Conservation (phyloP, 2,113 vertebrate genomes). For the Chrysochloris asiatica region DNA sequence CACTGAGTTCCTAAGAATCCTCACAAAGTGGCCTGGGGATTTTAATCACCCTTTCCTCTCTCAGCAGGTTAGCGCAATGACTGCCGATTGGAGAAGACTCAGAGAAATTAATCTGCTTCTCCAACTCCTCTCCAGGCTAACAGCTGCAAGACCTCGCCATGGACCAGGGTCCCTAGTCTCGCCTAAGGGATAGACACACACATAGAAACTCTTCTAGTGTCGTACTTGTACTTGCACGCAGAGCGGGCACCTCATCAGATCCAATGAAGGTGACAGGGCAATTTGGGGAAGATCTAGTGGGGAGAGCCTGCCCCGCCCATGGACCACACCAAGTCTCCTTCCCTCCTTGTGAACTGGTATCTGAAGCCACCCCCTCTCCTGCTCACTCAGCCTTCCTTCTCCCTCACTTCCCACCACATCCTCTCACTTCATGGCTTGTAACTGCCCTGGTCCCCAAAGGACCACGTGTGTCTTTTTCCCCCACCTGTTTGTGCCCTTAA, state of each 20-base stretch:
- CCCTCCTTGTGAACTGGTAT: background rate
- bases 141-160: background rate
- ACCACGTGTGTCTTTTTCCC: background rate
- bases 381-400: background rate
- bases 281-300: background rate
- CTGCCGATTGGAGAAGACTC: conserved; percentile 47
- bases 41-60: conserved; percentile 75
- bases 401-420: background rate
- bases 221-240: background rate
- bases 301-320: too few relatives aligned
- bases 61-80: conserved; percentile 78
- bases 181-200: conserved; percentile 8
- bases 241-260: background rate
- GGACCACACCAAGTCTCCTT: background rate
- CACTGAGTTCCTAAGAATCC: background rate
- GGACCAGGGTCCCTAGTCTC: background rate
- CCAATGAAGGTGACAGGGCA: background rate
- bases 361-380: background rate
- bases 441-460: background rate
- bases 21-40: background rate
- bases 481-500: conserved; percentile 45
- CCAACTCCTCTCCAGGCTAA: conserved; percentile 13
- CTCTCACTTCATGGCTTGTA: background rate
- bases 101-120: background rate
- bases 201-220: background rate